Percentiles rank a stretch among this genome's conserved stretches.
Conservation (phyloP, 1,140 invertebrate genomes). For the Diploscapter pachys region DNA sequence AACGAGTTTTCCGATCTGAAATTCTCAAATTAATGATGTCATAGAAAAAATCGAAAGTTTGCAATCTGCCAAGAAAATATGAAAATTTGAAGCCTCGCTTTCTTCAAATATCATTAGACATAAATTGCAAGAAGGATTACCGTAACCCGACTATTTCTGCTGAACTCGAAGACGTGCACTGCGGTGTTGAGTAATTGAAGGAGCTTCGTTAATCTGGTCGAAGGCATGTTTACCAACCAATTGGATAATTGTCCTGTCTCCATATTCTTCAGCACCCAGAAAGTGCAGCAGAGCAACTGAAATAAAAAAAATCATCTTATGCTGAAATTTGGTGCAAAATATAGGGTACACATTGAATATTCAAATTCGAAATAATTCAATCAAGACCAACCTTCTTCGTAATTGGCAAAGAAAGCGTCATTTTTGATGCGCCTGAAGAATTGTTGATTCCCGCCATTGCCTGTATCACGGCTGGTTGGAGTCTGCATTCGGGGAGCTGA, state of each 20-base stretch:
- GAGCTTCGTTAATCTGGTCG: constrained; percentile 72
- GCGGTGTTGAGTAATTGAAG: constrained; percentile 71
- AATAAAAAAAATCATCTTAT: constrained; percentile 66
- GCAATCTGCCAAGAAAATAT: not conserved
- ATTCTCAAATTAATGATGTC: not conserved
- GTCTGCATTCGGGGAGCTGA: no score
- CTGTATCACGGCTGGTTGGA: no score
- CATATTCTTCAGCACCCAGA: constrained; percentile 86
- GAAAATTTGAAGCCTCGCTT: not conserved
- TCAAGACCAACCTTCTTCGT: no score
- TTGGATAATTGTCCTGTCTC: constrained; percentile 71
- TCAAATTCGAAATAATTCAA: no score
- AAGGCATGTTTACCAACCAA: constrained; percentile 76
- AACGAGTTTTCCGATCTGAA: not conserved
- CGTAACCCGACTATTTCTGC: not conserved
- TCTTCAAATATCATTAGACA: no score
- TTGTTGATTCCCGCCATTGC: no score
- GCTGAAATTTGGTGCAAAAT: no score
- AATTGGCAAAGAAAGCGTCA: no score
- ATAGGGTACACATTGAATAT: no score
- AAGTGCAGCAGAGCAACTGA: constrained; percentile 79
- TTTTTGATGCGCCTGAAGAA: no score
- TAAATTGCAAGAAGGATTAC: no score
- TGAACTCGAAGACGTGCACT: constrained; percentile 9
- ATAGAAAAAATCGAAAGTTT: constrained; percentile 3